Evolutionary conservation across 2,113 vertebrate species (phyloP).

Genomic region (Dicaeum eximium): DNA sequence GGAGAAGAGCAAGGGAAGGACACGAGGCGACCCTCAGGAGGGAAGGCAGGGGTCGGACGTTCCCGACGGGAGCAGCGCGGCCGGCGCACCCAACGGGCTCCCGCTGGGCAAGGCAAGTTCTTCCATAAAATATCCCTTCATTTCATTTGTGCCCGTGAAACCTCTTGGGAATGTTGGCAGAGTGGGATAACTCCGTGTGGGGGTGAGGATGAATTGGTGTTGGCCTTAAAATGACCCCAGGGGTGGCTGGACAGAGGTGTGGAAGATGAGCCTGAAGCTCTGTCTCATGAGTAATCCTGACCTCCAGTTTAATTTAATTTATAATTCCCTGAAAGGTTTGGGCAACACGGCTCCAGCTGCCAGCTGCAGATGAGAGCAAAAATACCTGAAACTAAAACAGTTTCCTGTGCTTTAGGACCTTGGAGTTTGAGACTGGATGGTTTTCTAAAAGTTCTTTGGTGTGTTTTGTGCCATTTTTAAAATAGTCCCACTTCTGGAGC

Average conservation of each 20-base stretch:
- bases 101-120: constrained; percentile 63
- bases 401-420: neutral
- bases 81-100: neutral
- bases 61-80: neutral
- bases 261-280: neutral
- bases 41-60: neutral
- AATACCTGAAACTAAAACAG: neutral
- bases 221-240: neutral
- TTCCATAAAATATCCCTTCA: neutral
- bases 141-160: rapidly evolving
- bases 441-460: neutral
- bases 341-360: neutral
- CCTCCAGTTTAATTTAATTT: neutral
- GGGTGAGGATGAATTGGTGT: neutral
- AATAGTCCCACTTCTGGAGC: neutral
- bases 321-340: neutral
- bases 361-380: neutral
- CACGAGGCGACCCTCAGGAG: neutral
- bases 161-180: neutral
- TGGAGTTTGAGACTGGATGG: neutral
- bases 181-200: rapidly evolving
- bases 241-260: neutral
- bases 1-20: constrained; percentile 53
- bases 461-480: neutral
- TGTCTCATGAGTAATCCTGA: rapidly evolving